Conservation (phyloP, 2,113 vertebrate genomes). For the Apteryx owenii region DNA sequence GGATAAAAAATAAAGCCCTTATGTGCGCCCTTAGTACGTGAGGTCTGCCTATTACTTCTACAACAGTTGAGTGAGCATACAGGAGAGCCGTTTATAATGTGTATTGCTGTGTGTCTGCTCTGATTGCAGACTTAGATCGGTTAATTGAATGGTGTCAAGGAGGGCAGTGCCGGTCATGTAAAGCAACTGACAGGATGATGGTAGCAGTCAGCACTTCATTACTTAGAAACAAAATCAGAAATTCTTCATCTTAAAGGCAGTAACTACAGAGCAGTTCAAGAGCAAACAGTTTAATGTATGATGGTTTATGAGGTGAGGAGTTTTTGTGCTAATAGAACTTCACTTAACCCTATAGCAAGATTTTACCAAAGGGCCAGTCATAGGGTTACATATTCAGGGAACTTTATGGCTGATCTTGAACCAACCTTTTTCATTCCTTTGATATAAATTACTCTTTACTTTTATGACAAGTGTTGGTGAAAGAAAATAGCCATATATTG, state of each 20-base stretch:
- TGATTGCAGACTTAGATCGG: conserved; percentile 29
- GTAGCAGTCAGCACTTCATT: conserved; percentile 31
- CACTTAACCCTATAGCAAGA: neutral
- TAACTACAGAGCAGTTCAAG: neutral
- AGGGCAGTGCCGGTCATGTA: neutral
- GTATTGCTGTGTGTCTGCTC: conserved; percentile 14
- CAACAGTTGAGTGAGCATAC: conserved; percentile 40
- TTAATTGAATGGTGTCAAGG: conserved; percentile 68
- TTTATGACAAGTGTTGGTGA: neutral
- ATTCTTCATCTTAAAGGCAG: neutral
- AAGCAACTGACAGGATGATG: neutral
- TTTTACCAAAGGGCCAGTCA: neutral
- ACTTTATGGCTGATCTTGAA: neutral
- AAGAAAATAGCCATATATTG: neutral
- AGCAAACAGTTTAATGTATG: conserved; percentile 23
- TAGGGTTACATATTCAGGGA: neutral
- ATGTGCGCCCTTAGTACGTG: neutral
- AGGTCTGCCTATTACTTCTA: conserved; percentile 24
- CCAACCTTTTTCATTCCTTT: neutral
- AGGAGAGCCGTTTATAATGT: conserved; percentile 50
- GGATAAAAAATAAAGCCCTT: neutral
- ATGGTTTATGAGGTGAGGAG: neutral
- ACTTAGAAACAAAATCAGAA: conserved; percentile 50
- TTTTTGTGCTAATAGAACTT: neutral
- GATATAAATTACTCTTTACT: neutral